These are phyloP conservation scores for Corvus hawaiiensis DNA, from an alignment of 2,113 vertebrate species.

Conservation along the genomic window DNA sequence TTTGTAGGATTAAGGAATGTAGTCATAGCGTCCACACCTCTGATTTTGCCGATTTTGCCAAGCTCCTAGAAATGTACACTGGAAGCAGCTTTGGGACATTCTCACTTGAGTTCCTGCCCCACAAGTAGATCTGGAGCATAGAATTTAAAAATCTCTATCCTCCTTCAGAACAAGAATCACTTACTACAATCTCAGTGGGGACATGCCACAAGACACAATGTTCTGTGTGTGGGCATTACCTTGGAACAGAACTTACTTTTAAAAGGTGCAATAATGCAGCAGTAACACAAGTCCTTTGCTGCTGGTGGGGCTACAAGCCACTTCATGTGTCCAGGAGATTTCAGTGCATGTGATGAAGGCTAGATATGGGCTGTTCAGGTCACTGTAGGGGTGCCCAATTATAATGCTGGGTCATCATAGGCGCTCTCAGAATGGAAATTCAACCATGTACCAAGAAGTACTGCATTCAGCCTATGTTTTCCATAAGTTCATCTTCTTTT, in stretches of 20 bases:
- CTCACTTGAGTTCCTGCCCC: background rate
- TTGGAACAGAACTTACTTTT: background rate
- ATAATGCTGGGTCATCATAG: background rate
- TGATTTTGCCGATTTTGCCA: background rate
- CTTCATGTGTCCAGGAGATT: background rate
- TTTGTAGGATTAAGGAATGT: background rate
- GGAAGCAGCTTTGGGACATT: background rate
- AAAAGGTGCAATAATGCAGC: background rate
- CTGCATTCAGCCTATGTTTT: background rate
- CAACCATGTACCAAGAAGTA: background rate
- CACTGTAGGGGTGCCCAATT: background rate
- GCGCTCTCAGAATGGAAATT: background rate
- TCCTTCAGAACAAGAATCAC: background rate
- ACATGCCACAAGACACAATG: too few species aligned
- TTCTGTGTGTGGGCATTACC: background rate
- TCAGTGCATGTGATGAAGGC: background rate
- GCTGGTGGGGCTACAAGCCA: background rate
- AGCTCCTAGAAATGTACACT: background rate
- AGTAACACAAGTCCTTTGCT: background rate
- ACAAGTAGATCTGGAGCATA: background rate
- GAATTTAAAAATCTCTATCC: background rate
- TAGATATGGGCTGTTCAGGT: background rate
- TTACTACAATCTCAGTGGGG: background rate
- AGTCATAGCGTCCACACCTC: background rate
- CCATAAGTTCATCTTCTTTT: background rate